Evolutionary conservation across 2,113 vertebrate species (phyloP), one percentile per base, ranked within the genome.

Genomic region (Bagarius yarrelli): DNA sequence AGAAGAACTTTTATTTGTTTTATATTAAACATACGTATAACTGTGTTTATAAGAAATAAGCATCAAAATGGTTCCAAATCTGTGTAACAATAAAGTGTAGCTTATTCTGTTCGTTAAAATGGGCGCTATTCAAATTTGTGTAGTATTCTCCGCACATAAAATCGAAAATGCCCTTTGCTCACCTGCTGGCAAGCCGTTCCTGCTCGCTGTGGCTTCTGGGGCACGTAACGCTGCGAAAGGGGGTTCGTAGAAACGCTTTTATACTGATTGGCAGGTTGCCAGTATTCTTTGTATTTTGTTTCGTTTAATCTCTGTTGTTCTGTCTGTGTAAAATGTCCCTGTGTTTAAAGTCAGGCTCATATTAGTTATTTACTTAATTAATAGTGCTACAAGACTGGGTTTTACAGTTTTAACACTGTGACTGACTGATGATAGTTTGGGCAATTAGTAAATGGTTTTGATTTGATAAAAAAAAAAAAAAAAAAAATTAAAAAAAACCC

Each of bases 161-260:
- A 69, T 57, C 47, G 53, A 76, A 47, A 19, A 59, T 47, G 74
- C 61, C 76, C 80, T 84, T 79, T 82, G 76, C 70, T 76, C 66
- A 50, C 76, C 79, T 76, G 69, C 63, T 80, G 84, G 76, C 71
- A 80, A 76, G 69, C 67, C 78, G 60, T 64, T 80, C 47, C 13
- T 83, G 78, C 78, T 73, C 80, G 32, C 63, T 50, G 76, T 77
- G 44, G 63, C 44, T 80, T 85, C 70, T 80, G 73, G 81, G 78
- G 75, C 66, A 67, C 52, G 56, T 72, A 78, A 44, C 53, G 52
- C 57, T 79, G 59, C 78, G 78, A 53, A 71, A 47, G 69, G 64
- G 34, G 55, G 69, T 82, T 85, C 76, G 86, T 83, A 79, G 76
- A 81, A 83, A 78, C 52, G 50, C 83, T 79, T 32, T 85, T 87